These are phyloP conservation scores for Dendropsophus ebraccatus DNA, from an alignment of 2,113 vertebrate genomes.

Conservation along the genomic window DNA sequence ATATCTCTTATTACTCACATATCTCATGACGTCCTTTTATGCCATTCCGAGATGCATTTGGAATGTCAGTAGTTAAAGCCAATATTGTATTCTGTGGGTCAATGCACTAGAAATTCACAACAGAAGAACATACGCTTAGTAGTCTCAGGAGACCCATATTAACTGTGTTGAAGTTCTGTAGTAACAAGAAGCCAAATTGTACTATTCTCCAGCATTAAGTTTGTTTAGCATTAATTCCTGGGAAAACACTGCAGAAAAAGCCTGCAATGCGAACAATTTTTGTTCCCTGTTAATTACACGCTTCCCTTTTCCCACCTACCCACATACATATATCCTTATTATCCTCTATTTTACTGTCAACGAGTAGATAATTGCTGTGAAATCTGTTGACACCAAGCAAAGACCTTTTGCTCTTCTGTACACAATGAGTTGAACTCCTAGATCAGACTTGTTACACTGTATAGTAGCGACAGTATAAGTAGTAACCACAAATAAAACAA, in stretches of 20 bases:
- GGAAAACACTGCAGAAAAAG: constrained; percentile 43
- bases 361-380: constrained; percentile 26
- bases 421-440: not conserved
- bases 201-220: constrained; percentile 6
- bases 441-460: not conserved
- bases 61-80: constrained; percentile 14
- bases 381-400: constrained; percentile 18
- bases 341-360: constrained; percentile 39
- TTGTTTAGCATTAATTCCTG: constrained; percentile 20
- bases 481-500: not conserved
- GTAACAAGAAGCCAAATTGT: constrained; percentile 25
- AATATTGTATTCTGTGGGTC: not conserved
- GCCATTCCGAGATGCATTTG: not conserved
- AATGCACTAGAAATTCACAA: constrained; percentile 17
- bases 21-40: constrained; percentile 2
- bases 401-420: constrained; percentile 33
- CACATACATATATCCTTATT: constrained; percentile 39
- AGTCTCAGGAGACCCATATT: constrained; percentile 28
- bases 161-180: constrained; percentile 1
- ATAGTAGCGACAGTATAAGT: not conserved
- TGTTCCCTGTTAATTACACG: constrained; percentile 21
- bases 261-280: constrained; percentile 37
- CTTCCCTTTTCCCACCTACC: constrained; percentile 29
- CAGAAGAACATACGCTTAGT: constrained; percentile 13
- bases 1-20: not conserved